Conservation (phyloP, 2,888 invertebrate genomes). For the Merodon equestris region DNA sequence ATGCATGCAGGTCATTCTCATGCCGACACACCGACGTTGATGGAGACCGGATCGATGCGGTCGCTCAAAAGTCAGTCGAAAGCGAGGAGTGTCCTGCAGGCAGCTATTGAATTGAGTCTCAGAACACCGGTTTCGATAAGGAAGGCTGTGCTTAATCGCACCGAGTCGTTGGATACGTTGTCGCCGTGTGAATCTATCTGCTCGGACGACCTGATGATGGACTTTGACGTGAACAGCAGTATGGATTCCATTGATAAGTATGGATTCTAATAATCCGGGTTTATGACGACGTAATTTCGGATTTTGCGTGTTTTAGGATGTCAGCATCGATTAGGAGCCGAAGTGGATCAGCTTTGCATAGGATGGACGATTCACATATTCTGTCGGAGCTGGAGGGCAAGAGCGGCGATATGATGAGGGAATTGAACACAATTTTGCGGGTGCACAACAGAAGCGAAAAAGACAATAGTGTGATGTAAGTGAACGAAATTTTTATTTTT, state of each 20-base stretch:
- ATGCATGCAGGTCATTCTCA: conserved; percentile 79
- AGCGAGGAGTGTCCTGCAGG: conserved; percentile 75
- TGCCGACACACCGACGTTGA: conserved; percentile 78
- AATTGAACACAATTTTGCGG: conserved; percentile 81
- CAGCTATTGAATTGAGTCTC: conserved; percentile 78
- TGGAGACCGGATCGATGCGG: conserved; percentile 77
- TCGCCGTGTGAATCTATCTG: conserved; percentile 91
- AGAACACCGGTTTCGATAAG: conserved; percentile 77
- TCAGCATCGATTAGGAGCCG: conserved; percentile 76
- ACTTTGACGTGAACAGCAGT: conserved; percentile 83
- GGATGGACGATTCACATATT: conserved; percentile 80
- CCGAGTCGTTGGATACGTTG: conserved; percentile 88
- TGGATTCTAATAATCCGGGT: not conserved
- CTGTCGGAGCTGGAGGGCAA: conserved; percentile 79
- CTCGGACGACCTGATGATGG: conserved; percentile 93
- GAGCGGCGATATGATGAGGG: conserved; percentile 80
- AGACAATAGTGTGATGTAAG: conserved; percentile 74
- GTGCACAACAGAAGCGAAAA: conserved; percentile 76
- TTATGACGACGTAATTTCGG: not conserved
- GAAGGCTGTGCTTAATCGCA: conserved; percentile 80
- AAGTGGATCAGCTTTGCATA: conserved; percentile 80
- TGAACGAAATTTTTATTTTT: no score
- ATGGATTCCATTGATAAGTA: conserved; percentile 78
- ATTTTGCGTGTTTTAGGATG: conserved; percentile 68
- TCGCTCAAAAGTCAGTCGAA: conserved; percentile 75